phyloP scores from a whole-genome alignment of 2,113 vertebrate species.

The Synchiropus splendidus region DNA sequence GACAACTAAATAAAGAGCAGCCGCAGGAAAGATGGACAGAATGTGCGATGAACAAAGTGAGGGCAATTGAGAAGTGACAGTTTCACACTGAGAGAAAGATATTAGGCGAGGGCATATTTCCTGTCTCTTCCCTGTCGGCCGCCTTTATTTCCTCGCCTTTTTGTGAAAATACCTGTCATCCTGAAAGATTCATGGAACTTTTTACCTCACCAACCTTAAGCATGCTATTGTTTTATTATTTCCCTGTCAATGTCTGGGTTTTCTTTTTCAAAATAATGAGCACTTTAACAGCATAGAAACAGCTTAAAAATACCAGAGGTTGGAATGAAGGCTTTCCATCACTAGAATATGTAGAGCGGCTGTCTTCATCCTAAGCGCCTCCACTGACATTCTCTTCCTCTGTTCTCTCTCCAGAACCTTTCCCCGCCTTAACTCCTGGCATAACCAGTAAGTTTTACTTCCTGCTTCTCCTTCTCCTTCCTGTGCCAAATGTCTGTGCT shows the following conservation, averaged over 20 bases:
- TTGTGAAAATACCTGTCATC: too few species aligned
- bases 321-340: too few species aligned
- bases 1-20: neutral
- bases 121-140: constrained; percentile 25
- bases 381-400: constrained; percentile 7
- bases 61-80: constrained; percentile 10
- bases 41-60: constrained; percentile 9
- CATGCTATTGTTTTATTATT: too few species aligned
- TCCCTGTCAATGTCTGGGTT: too few species aligned
- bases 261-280: too few species aligned
- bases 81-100: constrained; percentile 2
- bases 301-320: too few species aligned
- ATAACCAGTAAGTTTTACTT: constrained; percentile 71
- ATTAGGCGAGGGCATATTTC: constrained; percentile 4
- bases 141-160: constrained; percentile 13
- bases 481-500: constrained; percentile 57
- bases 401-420: constrained; percentile 75
- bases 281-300: too few species aligned
- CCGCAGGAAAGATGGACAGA: constrained; percentile 2
- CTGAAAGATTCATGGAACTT: too few species aligned
- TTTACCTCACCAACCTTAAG: too few species aligned
- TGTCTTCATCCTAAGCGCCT: too few species aligned
- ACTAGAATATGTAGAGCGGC: too few species aligned
- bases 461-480: constrained; percentile 27
- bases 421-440: constrained; percentile 84